These are phyloP conservation scores for Sebastes itinus DNA, from an alignment of 2,797 vertebrate species.

Conservation along the genomic window DNA sequence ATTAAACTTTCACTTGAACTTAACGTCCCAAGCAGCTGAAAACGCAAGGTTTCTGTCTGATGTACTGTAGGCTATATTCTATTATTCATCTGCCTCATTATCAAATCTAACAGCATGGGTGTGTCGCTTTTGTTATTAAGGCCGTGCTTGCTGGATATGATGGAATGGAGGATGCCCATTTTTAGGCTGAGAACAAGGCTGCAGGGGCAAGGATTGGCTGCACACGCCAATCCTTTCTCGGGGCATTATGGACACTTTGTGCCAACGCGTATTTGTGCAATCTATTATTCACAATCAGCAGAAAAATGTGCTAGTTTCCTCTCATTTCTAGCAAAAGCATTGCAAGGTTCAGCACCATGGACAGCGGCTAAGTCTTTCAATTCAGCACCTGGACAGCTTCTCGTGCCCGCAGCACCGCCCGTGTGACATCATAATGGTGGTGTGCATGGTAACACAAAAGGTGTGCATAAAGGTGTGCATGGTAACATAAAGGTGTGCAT, in stretches of 20 bases:
- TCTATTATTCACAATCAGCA: conserved; percentile 54
- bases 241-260: conserved; percentile 41
- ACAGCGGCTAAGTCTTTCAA: conserved; percentile 42
- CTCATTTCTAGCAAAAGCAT: conserved; percentile 16
- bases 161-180: conserved; percentile 43
- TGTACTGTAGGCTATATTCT: conserved; percentile 74
- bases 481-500: too few species aligned
- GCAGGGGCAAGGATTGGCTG: conserved; percentile 42
- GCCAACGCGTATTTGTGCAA: conserved; percentile 45
- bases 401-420: conserved; percentile 4
- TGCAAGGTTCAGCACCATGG: conserved; percentile 33
- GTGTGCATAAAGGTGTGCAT: too few species aligned
- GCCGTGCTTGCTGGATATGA: conserved; percentile 44
- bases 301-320: conserved; percentile 32
- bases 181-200: conserved; percentile 59
- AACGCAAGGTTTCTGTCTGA: conserved; percentile 71
- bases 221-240: conserved; percentile 9
- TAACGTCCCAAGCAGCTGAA: conserved; percentile 67
- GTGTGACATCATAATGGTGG: conserved; percentile 10
- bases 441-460: too few species aligned
- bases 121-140: conserved; percentile 73
- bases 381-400: conserved; percentile 50
- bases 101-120: conserved; percentile 75
- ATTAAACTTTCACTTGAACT: conserved; percentile 72
- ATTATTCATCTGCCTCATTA: conserved; percentile 78